These are phyloP conservation scores for Artibeus jamaicensis DNA, from an alignment of 2,797 vertebrate genomes.

Conservation along the genomic window DNA sequence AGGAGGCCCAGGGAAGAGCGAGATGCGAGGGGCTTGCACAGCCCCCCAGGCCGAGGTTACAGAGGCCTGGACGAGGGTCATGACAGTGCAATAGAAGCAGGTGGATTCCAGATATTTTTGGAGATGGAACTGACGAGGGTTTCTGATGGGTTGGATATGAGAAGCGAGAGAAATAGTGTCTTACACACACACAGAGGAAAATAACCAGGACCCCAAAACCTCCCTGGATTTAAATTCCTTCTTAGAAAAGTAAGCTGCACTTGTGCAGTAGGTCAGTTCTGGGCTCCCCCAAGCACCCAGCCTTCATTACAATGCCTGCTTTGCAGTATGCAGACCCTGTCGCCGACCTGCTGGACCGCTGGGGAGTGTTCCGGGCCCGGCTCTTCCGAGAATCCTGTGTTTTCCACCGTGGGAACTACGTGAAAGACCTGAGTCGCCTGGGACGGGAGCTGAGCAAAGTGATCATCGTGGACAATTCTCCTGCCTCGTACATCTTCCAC, in stretches of 20 bases:
- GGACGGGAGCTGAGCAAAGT: slow-evolving; percentile 96
- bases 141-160: background rate
- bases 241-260: background rate
- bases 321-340: slow-evolving; percentile 97
- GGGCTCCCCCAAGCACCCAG: fast-evolving
- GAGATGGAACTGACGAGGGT: background rate
- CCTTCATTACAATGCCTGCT: background rate
- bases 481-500: slow-evolving; percentile 99
- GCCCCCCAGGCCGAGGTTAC: background rate
- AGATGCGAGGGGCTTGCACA: background rate
- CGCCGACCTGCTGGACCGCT: slow-evolving; percentile 96
- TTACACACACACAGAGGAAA: background rate
- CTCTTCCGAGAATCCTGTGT: slow-evolving; percentile 99
- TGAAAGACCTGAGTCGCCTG: slow-evolving; percentile 98
- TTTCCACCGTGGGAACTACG: slow-evolving; percentile 98
- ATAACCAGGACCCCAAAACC: background rate
- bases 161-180: background rate
- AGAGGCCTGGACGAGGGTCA: background rate
- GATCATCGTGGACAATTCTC: slow-evolving; percentile 98
- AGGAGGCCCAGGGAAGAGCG: background rate
- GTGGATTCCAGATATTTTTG: background rate
- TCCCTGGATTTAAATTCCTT: background rate
- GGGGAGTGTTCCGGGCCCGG: slow-evolving; percentile 95
- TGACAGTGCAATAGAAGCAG: background rate
- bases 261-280: background rate